Conservation (phyloP, 1,140 invertebrate genomes). For the Proctacanthus coquilletti region DNA sequence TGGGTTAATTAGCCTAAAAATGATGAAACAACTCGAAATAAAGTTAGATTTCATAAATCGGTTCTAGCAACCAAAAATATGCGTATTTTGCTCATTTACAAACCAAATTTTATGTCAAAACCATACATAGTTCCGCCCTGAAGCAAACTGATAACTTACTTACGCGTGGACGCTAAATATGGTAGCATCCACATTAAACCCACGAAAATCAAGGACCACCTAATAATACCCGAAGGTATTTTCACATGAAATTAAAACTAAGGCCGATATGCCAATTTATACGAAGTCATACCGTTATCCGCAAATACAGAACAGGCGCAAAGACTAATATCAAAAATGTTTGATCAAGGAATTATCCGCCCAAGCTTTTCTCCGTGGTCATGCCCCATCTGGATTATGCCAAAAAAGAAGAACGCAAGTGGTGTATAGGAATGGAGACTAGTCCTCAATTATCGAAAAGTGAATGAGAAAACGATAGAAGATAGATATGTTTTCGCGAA, state of each 20-base stretch:
- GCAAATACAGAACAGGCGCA: slow-evolving; percentile 19
- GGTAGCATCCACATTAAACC: too few relatives aligned
- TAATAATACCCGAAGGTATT: too few relatives aligned
- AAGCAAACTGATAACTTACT: too few relatives aligned
- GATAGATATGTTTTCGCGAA: slow-evolving; percentile 36
- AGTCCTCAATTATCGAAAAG: slow-evolving; percentile 27
- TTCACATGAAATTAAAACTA: slow-evolving; percentile 12
- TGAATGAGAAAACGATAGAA: slow-evolving; percentile 28
- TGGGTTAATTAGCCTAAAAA: too few relatives aligned
- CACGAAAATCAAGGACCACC: too few relatives aligned
- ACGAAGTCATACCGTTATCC: slow-evolving; percentile 21
- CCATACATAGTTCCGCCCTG: too few relatives aligned
- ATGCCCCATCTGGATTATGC: slow-evolving; percentile 11
- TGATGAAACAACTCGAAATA: too few relatives aligned
- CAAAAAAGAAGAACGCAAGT: slow-evolving; percentile 13
- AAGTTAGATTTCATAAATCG: too few relatives aligned
- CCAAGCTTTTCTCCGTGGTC: slow-evolving; percentile 8
- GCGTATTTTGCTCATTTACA: too few relatives aligned
- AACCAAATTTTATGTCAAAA: too few relatives aligned
- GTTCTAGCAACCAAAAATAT: too few relatives aligned
- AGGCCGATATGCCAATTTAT: slow-evolving; percentile 13
- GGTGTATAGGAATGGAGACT: slow-evolving; percentile 17
- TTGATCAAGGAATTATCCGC: slow-evolving; percentile 11
- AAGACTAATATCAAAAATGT: slow-evolving; percentile 18
- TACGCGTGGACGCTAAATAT: too few relatives aligned